Evolutionary conservation across 2,888 invertebrate species (phyloP).

Genomic region (Dendrolimus pini): DNA sequence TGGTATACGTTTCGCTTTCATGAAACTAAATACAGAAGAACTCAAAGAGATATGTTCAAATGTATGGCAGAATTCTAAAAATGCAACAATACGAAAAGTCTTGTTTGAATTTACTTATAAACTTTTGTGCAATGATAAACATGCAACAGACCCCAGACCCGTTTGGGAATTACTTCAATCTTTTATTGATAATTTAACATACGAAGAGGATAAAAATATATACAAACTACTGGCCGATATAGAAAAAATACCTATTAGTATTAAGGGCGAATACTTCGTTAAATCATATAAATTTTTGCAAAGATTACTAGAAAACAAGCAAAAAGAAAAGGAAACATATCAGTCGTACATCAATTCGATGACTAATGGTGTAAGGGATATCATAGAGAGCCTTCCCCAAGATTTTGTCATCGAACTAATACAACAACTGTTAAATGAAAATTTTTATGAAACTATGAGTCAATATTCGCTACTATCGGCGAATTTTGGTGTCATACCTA

Average conservation of each 20-base stretch:
- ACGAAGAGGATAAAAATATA: conserved; percentile 42
- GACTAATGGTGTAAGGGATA: conserved; percentile 22
- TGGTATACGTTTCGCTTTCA: conserved; percentile 42
- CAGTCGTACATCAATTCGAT: conserved; percentile 18
- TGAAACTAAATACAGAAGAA: conserved; percentile 31
- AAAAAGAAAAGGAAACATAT: conserved; percentile 20
- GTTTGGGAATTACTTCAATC: conserved; percentile 38
- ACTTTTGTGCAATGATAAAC: conserved; percentile 36
- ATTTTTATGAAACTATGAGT: conserved; percentile 19
- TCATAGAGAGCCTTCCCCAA: conserved; percentile 34
- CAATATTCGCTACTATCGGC: conserved; percentile 5
- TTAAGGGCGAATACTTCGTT: conserved; percentile 35
- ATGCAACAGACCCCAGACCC: conserved; percentile 22
- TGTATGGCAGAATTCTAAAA: conserved; percentile 42
- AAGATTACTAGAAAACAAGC: conserved; percentile 18
- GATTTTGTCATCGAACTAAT: conserved; percentile 35
- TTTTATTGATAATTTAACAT: conserved; percentile 43
- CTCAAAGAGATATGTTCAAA: conserved; percentile 31
- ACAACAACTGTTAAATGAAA: conserved; percentile 28
- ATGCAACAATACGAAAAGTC: conserved; percentile 43
- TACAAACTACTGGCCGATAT: conserved; percentile 33
- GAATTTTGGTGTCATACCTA: conserved; percentile 16
- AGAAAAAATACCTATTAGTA: conserved; percentile 24
- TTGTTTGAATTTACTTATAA: conserved; percentile 40
- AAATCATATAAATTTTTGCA: conserved; percentile 43